Evolutionary conservation across 2,888 invertebrate species (phyloP).

Genomic region (Oligia latruncula): DNA sequence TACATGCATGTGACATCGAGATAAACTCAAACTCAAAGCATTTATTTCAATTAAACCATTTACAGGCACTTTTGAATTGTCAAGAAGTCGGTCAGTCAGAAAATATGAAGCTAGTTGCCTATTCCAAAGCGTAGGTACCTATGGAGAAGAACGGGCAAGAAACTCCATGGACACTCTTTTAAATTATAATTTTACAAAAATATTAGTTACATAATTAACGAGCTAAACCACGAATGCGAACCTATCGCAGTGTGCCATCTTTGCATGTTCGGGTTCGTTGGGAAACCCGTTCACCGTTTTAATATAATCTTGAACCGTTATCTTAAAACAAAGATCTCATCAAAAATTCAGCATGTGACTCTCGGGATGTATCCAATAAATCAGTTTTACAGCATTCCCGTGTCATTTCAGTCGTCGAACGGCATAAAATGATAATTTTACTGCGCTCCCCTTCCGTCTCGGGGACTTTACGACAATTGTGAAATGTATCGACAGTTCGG

Average conservation of each 20-base stretch:
- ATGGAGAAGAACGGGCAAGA: no score
- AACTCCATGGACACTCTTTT: no score
- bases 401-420: slow-evolving; percentile 90
- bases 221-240: not conserved
- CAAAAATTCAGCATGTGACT: slow-evolving; percentile 89
- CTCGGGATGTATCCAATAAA: slow-evolving; percentile 89
- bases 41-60: no score
- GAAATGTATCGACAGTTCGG: slow-evolving; percentile 90
- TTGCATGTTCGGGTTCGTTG: not conserved
- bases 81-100: no score
- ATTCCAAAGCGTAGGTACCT: no score
- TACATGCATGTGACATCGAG: not conserved
- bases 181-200: no score
- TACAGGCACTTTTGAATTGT: no score
- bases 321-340: slow-evolving; percentile 87
- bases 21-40: not conserved
- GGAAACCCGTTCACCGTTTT: slow-evolving; percentile 8
- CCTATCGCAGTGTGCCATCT: not conserved
- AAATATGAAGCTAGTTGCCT: no score
- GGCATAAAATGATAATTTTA: slow-evolving; percentile 91
- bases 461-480: slow-evolving; percentile 89
- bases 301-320: slow-evolving; percentile 72
- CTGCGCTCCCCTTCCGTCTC: slow-evolving; percentile 89
- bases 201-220: no score
- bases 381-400: slow-evolving; percentile 90